Evolutionary conservation across 2,797 vertebrate species (phyloP), one percentile per base, ranked within the genome.

Genomic region (Acanthurus leucopareius): DNA sequence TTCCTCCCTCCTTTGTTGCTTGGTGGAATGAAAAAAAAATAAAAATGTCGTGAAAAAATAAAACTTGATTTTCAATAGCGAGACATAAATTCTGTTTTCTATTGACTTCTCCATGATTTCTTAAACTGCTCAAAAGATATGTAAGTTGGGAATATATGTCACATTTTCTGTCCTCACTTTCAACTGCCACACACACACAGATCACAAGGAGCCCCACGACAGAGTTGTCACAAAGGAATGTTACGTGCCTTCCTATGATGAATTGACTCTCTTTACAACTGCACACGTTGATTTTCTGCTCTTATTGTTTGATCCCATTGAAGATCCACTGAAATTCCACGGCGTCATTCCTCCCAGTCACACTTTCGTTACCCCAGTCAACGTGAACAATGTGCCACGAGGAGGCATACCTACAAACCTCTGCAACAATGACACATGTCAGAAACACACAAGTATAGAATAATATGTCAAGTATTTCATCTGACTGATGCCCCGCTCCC

Each of bases 31-130:
- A 35, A 32, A 57, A 68, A 44, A 70, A 49, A 8, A 38, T 45
- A 45, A 56, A 75, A 66, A 70, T 76, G 74, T 82, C 51, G 66
- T 79, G 32, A 80, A 75, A 81, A 60, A 88, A 91, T 80, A 91
- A 93, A 91, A 72, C 22, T 9, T 69, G 32, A 6, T 71, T 74
- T 76, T 61, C 8, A 69, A 80, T 82, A 69, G 16, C 19, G 32
- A 48, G 2, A 65, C 17, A 2, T 3, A 58, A 61, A 72, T 38
- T 51, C 14, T 60, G 1, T 20, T 60, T 13, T 45, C 35, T 62
- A 19, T 20, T 63, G 14, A 48, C 4, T 0, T 75, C 5, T 69
- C 7, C 47, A 17, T 61, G 35, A 10, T 25, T 56, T 1, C 53
- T 65, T 54, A 28, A 16, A 48, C 14, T 40, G 17, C 7, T 48